Percentiles rank a stretch among this genome's conserved stretches.
Evolutionary conservation across 2,797 vertebrate species (phyloP).

Genomic region (Rhinatrema bivittatum): DNA sequence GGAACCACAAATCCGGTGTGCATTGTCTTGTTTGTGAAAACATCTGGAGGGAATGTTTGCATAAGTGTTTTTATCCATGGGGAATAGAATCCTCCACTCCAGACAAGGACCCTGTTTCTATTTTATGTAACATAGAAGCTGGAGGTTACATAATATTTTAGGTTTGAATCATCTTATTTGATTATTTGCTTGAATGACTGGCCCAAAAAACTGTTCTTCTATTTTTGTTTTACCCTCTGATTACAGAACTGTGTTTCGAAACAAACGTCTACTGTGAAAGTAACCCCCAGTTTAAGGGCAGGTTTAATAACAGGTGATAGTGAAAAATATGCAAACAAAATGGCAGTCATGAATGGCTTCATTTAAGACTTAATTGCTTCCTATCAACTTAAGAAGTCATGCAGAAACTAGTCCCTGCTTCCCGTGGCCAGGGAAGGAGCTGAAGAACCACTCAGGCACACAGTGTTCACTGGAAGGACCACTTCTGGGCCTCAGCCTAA

Average conservation of each 20-base stretch:
- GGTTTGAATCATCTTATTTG: constrained; percentile 56
- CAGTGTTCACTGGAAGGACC: constrained; percentile 65
- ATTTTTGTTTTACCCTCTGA: constrained; percentile 62
- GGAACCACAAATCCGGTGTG: too few species aligned
- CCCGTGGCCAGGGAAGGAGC: constrained; percentile 50
- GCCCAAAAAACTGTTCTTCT: constrained; percentile 61
- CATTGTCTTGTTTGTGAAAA: too few species aligned
- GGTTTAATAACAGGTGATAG: constrained; percentile 72
- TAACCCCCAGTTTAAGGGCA: constrained; percentile 67
- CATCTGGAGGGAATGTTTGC: too few species aligned
- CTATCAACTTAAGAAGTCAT: constrained; percentile 76
- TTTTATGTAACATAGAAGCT: too few species aligned
- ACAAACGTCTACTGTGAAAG: constrained; percentile 69
- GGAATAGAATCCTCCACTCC: too few species aligned
- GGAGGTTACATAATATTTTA: constrained; percentile 60
- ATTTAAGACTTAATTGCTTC: constrained; percentile 73
- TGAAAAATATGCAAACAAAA: constrained; percentile 75
- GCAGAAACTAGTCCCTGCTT: constrained; percentile 68
- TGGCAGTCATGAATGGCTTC: constrained; percentile 75
- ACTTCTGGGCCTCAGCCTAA: constrained; percentile 56
- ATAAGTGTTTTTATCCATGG: too few species aligned
- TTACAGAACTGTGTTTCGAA: constrained; percentile 54
- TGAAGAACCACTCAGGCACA: constrained; percentile 64
- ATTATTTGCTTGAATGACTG: constrained; percentile 63
- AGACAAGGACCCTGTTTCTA: too few species aligned